Base-by-base conservation (phyloP, 2,888 invertebrate genomes). In the Merodon equestris region DNA sequence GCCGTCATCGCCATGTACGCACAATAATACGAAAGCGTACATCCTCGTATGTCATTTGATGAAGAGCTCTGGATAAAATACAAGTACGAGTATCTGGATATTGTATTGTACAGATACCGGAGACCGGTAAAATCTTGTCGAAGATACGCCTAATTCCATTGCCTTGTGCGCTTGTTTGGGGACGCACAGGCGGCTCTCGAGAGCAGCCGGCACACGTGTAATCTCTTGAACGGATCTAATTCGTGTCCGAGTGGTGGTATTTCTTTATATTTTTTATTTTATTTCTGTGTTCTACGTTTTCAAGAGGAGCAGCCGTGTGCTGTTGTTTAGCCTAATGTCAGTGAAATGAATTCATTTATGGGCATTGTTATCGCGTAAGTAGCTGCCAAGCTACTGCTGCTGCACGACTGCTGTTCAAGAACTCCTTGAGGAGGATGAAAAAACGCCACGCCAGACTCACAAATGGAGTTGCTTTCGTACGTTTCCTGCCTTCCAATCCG, bases 301-400 rank as follows among this genome's bases (percentile, higher is more conserved):
- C n/a, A n/a, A n/a, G n/a, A n/a, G n/a, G 67, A 56, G 64, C 61
- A 47, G 14, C 19, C 38, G 66, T 67, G 74, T n/a, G 73, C 68
- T 79, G 63, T 79, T 79, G 74, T 79, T 79, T 79, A 74, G 79
- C 64, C 70, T 79, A 79, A 79, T 79, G 79, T 64, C 79, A 70
- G 79, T 68, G 79, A 74, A 74, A 79, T 79, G 79, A 79, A 79
- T 79, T 79, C 79, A 79, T 79, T 79, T 79, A 79, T 79, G 79
- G 79, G 79, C 79, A 79, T 79, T 79, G 79, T 79, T 79, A 79
- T 79, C 79, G 68, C 47, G 74, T 74, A 79, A 79, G 79, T 74
- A 79, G 79, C 79, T 74, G 68, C 64, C 74, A 68, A 73, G 74
- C 79, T 68, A 79, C 63, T 79, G 53, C 40, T 38, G 45, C 14